Evolutionary conservation across 2,888 invertebrate species (phyloP), one percentile per base, ranked within the genome.

Genomic region (Bellardia pandia): DNA sequence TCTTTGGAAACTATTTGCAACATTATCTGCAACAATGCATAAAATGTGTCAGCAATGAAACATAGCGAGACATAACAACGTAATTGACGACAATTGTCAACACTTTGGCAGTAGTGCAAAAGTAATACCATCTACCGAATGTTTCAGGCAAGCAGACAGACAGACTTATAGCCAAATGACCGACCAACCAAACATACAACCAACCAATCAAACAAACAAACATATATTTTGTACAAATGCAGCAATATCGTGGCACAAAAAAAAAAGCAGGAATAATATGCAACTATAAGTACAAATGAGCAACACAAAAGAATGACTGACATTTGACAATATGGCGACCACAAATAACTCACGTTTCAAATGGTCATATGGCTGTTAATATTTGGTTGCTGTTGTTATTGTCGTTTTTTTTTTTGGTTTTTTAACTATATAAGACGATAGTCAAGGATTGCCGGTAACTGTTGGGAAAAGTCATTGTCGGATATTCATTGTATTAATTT

Each of bases 1-100:
- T 86, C 86, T 83, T 79, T 78, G 68, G 64, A 86, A 86, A 83
- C 87, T 87, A 81, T 87, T 72, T 87, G 87, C 84, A 87, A 85
- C 81, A 87, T 87, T 87, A 87, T 87, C 87, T 85, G 74, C 84
- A 85, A 78, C 80, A 84, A 86, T 84, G 88, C 86, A 86, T 85
- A 82, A 85, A 86, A 88, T 82, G 82, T 83, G 87, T 85, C 84
- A 86, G 87, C 87, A 88, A 88, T 88, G 87, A 87, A 85, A 87
- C 87, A 87, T 85, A 87, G 87, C 84, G 85, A 87, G 87, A 87
- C 87, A 87, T 87, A 91, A 92, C 92, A 91, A 91, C 91, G 91
- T 92, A 91, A 91, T 91, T 92, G 91, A 91, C 91, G 92, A 90
- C 91, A 90, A 92, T 91, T 92, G 91, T 90, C 92, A 92, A 90